Conservation (phyloP, 2,797 vertebrate species). For the Takifugu ocellatus region DNA sequence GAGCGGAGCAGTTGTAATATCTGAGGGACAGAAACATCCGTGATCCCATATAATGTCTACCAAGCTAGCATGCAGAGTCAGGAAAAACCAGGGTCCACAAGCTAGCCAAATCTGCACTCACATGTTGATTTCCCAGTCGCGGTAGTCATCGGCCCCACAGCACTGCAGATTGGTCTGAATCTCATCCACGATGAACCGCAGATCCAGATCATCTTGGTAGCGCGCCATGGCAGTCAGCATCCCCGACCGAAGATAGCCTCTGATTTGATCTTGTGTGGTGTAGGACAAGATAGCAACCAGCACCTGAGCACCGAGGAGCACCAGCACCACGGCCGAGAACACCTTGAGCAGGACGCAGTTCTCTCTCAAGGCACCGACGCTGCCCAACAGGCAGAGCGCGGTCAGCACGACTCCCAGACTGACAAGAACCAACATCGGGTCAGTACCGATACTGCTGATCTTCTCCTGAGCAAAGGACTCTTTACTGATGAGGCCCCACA, state of each 20-base stretch:
- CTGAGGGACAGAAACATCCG: conserved; percentile 56
- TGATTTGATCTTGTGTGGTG: conserved; percentile 71
- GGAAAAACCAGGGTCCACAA: neutral
- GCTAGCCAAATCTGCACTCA: conserved; percentile 67
- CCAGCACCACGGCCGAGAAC: conserved; percentile 70
- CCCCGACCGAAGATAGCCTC: conserved; percentile 59
- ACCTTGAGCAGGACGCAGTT: conserved; percentile 78
- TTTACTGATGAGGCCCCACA: conserved; percentile 88
- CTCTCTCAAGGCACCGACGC: conserved; percentile 82
- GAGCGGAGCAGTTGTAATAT: conserved; percentile 91
- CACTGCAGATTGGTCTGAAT: conserved; percentile 84
- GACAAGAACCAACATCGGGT: conserved; percentile 83
- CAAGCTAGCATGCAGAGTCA: neutral
- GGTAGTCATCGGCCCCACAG: conserved; percentile 84
- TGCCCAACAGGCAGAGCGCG: conserved; percentile 79
- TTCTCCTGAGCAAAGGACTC: conserved; percentile 72
- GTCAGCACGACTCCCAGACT: conserved; percentile 73
- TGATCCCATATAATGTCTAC: neutral
- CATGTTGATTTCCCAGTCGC: conserved; percentile 87
- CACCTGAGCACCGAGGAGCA: conserved; percentile 70
- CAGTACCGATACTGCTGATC: conserved; percentile 70
- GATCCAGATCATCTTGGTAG: conserved; percentile 87
- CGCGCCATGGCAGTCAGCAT: conserved; percentile 77
- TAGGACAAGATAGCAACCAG: conserved; percentile 72
- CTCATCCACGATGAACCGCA: conserved; percentile 87